Evolutionary conservation across 2,797 vertebrate species (phyloP).

Genomic region (Craterocephalus amniculus): DNA sequence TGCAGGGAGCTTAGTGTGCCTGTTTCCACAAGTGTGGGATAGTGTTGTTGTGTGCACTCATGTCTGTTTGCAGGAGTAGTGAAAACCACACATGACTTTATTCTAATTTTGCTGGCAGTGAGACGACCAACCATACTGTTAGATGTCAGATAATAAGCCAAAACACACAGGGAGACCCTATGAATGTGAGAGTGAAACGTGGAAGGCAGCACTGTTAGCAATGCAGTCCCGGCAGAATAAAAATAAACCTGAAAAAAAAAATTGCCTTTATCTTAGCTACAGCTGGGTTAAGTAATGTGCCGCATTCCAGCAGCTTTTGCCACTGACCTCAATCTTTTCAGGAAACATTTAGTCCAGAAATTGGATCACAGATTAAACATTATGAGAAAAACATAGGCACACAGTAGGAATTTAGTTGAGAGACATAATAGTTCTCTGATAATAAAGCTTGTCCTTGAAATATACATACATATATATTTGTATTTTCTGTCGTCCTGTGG

Average conservation of each 20-base stretch:
- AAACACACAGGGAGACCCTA: slow-evolving; percentile 40
- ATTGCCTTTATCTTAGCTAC: slow-evolving; percentile 50
- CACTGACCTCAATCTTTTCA: slow-evolving; percentile 75
- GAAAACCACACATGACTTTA: slow-evolving; percentile 42
- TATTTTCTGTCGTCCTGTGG: slow-evolving; percentile 19
- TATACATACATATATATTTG: slow-evolving; percentile 28
- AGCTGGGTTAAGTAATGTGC: slow-evolving; percentile 61
- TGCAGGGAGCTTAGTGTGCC: slow-evolving; percentile 46
- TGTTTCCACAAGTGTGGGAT: slow-evolving; percentile 52
- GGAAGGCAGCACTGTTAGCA: slow-evolving; percentile 34
- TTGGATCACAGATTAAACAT: slow-evolving; percentile 69
- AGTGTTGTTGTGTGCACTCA: slow-evolving; percentile 32
- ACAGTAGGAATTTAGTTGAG: slow-evolving; percentile 46
- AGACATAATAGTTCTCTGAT: slow-evolving; percentile 45
- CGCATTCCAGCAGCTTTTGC: slow-evolving; percentile 70
- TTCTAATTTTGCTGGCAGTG: slow-evolving; percentile 39
- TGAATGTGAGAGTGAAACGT: slow-evolving; percentile 44
- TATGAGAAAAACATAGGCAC: slow-evolving; percentile 55
- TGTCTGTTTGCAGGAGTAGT: slow-evolving; percentile 37
- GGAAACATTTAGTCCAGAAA: slow-evolving; percentile 69
- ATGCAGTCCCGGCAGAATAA: slow-evolving; percentile 30
- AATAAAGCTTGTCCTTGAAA: slow-evolving; percentile 38
- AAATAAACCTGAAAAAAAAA: slow-evolving; percentile 37
- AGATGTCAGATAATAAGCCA: slow-evolving; percentile 54
- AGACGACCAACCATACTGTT: slow-evolving; percentile 43